Evolutionary conservation across 1,140 invertebrate genomes (phyloP), one percentile per base, ranked within the genome.

Genomic region (Condylostylus longicornis): DNA sequence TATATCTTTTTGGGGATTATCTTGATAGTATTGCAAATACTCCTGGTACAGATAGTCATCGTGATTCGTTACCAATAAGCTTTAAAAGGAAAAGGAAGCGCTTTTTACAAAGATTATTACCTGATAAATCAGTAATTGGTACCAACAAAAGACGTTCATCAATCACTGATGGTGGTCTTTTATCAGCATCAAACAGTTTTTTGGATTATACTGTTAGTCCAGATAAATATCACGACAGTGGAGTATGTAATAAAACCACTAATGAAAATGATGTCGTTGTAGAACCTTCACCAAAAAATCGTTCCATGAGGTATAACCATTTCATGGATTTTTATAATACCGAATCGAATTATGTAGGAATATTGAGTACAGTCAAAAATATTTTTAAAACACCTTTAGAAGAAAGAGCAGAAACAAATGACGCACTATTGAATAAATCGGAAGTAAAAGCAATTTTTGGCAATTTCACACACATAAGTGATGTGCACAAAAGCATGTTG

Each of bases 361-460:
- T 97, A 51, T 69, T 98, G 39, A 75, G 86, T 47, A 95, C 88
- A 28, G 89, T 98, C 41, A 71, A 90, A 50, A 83, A 77, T 53
- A 85, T 90, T 58, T 96, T 95, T 56, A 94, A 94, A 66, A 77
- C 79, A 53, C 87, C 89, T 33, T 67, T 96, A 42, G 91, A 97
- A 66, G 74, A 82, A 44, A 74, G 77, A 62, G 62, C 70, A 21
- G 65, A 79, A 71, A 61, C 86, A 71, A 69, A 78, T 42, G 77
- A 74, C 33, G 66, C 76, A 23, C 66, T 97, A 46, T 68, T 97
- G 41, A 88, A 89, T 59, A 81, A 81, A 45, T 88, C 85, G 18
- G 90, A 97, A 71, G 68, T 88, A 18, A 93, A 90, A 67, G 83
- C 88, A 40, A 96, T 98, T 44, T 98, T 98, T 67, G 88, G 88